Percentiles rank a stretch among this genome's conserved stretches.
Evolutionary conservation across 2,113 vertebrate species (phyloP).

Genomic region (Centropus bengalensis): DNA sequence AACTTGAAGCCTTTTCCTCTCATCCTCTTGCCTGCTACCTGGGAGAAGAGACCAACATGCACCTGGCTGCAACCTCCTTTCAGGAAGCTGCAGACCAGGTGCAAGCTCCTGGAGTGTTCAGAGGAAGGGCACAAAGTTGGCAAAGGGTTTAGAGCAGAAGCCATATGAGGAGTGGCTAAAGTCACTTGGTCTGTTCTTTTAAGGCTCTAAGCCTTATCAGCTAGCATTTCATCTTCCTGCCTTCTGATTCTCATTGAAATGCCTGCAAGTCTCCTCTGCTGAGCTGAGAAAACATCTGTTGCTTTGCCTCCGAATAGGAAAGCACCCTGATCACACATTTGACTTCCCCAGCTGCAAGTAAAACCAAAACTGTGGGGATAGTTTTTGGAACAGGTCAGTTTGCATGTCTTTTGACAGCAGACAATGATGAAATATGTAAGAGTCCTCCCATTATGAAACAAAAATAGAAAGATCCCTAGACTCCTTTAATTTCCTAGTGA

Average conservation of each 20-base stretch:
- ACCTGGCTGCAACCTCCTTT: no score
- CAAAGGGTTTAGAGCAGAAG: no score
- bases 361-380: not conserved
- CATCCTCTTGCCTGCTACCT: no score
- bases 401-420: not conserved
- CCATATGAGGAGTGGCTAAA: no score
- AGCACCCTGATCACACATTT: not conserved
- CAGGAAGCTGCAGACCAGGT: no score
- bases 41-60: no score
- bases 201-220: not conserved
- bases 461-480: not conserved
- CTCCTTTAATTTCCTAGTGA: not conserved
- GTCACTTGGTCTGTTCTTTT: no score
- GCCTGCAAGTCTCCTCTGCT: not conserved
- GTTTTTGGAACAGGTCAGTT: not conserved
- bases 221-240: not conserved
- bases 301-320: not conserved
- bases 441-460: not conserved
- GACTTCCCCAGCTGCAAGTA: not conserved
- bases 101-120: no score
- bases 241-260: not conserved
- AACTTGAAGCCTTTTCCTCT: no score
- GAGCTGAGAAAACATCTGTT: not conserved
- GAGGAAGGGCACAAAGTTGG: no score
- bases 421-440: not conserved